Evolutionary conservation across 2,888 invertebrate genomes (phyloP).

Genomic region (Pristionchus maxplancki): DNA sequence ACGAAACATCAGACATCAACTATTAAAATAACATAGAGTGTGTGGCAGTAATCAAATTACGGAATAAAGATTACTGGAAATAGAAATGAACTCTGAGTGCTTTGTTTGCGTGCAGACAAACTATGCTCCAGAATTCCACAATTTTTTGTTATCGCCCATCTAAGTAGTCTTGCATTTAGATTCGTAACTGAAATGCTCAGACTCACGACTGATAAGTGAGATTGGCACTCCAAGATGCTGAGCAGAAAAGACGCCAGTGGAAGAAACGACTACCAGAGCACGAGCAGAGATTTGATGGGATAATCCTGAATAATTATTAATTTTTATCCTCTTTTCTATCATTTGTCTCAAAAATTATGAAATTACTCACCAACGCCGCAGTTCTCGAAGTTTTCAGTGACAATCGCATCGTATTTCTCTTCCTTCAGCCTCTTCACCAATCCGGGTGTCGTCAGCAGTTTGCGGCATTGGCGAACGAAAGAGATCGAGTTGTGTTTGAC

Average conservation of each 20-base stretch:
- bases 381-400: not conserved
- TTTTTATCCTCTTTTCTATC: no score
- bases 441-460: not conserved
- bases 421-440: not conserved
- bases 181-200: no score
- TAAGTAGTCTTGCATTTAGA: no score
- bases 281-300: not conserved
- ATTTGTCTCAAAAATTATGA: not conserved
- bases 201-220: no score
- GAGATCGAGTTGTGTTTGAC: not conserved
- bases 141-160: no score
- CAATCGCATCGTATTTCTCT: not conserved
- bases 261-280: not conserved
- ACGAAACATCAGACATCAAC: no score
- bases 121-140: no score
- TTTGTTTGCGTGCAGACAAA: no score
- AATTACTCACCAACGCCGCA: not conserved
- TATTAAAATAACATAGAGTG: no score
- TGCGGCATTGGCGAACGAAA: not conserved
- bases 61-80: no score
- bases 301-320: not conserved
- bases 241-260: not conserved
- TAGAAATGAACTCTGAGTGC: no score
- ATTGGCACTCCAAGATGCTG: not conserved
- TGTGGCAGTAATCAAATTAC: no score